A percentile compares a stretch with the other conserved stretches of the same genome.
These are phyloP conservation scores for Psilanteris sp. DNA, from an alignment of 1,140 invertebrate species.

Conservation along the genomic window DNA sequence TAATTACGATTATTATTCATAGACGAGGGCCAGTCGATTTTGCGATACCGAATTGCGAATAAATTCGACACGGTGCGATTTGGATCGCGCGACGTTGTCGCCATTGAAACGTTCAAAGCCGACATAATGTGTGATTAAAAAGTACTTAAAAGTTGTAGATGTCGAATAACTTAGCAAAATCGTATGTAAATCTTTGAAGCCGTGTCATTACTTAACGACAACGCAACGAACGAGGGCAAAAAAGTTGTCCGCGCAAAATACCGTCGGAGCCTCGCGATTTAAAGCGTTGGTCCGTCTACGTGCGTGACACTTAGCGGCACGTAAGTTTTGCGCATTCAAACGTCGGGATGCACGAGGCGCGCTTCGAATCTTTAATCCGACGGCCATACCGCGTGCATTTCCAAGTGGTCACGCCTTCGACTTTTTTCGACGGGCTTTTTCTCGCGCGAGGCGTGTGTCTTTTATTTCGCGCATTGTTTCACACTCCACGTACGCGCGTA, in stretches of 20 bases:
- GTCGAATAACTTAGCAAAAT: conserved; percentile 28
- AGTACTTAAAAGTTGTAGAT: neutral
- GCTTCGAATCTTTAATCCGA: conserved; percentile 75
- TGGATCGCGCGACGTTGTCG: too few species aligned
- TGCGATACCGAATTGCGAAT: too few species aligned
- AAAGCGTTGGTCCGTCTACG: conserved; percentile 12
- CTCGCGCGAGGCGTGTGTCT: conserved; percentile 13
- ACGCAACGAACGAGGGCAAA: conserved; percentile 30
- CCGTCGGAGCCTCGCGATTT: conserved; percentile 18
- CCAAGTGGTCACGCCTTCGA: conserved; percentile 66
- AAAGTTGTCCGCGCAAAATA: conserved; percentile 11
- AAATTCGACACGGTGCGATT: too few species aligned
- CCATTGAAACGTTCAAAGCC: neutral
- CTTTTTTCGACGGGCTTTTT: conserved; percentile 12
- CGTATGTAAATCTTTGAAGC: conserved; percentile 23
- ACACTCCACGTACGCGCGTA: conserved; percentile 24
- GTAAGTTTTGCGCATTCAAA: conserved; percentile 68
- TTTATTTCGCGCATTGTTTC: conserved; percentile 43
- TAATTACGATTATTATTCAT: too few species aligned
- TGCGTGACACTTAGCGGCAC: conserved; percentile 40
- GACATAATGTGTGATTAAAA: conserved; percentile 9
- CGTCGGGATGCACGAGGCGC: conserved; percentile 44
- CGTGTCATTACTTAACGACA: conserved; percentile 34
- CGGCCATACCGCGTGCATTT: conserved; percentile 70
- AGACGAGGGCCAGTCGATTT: too few species aligned